Conservation (phyloP, 2,113 vertebrate species). For the Canis aureus region DNA sequence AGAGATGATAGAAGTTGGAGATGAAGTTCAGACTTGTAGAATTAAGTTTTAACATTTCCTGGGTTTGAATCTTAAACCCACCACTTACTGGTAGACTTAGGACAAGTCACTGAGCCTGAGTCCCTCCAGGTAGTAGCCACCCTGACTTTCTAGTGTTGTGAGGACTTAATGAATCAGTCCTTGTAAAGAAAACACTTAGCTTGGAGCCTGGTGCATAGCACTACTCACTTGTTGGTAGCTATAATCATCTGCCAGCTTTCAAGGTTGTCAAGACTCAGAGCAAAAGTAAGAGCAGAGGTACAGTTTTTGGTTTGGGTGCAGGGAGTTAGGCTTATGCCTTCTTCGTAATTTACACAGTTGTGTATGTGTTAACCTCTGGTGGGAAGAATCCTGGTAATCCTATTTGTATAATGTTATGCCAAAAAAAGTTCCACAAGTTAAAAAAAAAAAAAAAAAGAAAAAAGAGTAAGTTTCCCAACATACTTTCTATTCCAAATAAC, state of each 20-base stretch:
- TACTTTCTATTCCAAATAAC: slow-evolving; percentile 27
- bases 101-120: not conserved
- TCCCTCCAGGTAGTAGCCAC: not conserved
- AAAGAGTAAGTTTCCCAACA: not conserved
- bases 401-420: slow-evolving; percentile 22
- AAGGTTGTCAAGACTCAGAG: not conserved
- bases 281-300: not conserved
- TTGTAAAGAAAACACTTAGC: not conserved
- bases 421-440: not conserved
- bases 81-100: not conserved
- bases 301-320: not conserved
- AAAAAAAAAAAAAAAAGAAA: not conserved
- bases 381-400: not conserved
- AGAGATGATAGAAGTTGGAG: not conserved
- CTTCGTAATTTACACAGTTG: not conserved
- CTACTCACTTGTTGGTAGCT: not conserved
- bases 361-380: slow-evolving; percentile 16
- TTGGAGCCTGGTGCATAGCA: not conserved
- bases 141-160: not conserved
- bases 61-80: not conserved
- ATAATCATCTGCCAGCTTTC: not conserved
- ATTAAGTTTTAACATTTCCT: slow-evolving; percentile 39
- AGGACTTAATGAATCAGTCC: not conserved
- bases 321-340: not conserved
- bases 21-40: not conserved